Evolutionary conservation across 2,113 vertebrate species (phyloP), one percentile per base, ranked within the genome.

Genomic region (Pelusios castaneus): DNA sequence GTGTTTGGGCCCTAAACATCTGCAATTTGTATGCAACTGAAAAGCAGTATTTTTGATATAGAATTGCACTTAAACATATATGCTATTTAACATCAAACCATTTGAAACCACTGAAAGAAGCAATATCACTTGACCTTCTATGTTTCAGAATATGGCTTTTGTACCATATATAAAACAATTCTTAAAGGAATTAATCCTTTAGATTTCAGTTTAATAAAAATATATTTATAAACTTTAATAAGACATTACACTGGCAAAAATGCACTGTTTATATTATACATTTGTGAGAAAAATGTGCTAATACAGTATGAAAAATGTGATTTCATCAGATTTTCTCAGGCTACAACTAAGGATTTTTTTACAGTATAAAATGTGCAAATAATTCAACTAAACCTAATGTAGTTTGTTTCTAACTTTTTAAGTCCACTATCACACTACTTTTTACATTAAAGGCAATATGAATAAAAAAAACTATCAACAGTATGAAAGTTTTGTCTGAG

Each of bases 31-130:
- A 17, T 52, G 76, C 5, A 24, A 86, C 16, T 80, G 41, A 45
- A 45, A 86, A 86, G 3, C 3, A 2, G 16, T 45, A 29, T 51
- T 86, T 95, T 92, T 91, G 24, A 29, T 75, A 31, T 25, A 82
- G 19, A 82, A 80, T 63, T 58, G 43, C 4, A 75, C 10, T 90
- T 90, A 21, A 90, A 52, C 29, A 67, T n/a, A 80, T 1, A 84
- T 58, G 85, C 12, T 45, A 21, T 89, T 87, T 73, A 13, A 89
- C 4, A 94, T 51, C 24, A 85, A 82, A 1, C 10, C 38, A 63
- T 55, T 83, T 87, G 17, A 96, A 93, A 83, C 12, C 2, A 54
- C 52, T 49, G 1, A 52, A 49, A 70, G 70, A 89, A 90, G 92
- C 80, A 89, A 38, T 2, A 87, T 85, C 70, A 1, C 2, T 81